These are phyloP conservation scores for Hemicentrotus pulcherrimus DNA, from an alignment of 35 echinoderm and acorn worm genomes.

Conservation along the genomic window DNA sequence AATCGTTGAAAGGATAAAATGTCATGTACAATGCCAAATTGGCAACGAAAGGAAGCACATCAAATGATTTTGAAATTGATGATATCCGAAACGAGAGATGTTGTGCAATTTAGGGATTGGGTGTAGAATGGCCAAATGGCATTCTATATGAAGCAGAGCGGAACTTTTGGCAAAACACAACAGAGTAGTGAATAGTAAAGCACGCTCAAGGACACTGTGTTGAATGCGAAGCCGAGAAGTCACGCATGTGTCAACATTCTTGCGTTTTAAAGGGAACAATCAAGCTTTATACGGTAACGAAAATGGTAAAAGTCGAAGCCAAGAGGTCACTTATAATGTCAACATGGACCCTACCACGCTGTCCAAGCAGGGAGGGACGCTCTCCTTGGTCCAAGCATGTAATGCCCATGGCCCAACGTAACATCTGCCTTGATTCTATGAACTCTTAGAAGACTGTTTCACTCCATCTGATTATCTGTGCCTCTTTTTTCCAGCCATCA, in stretches of 20 bases:
- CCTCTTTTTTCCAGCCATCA: too few relatives aligned
- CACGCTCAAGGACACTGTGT: not conserved
- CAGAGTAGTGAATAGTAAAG: not conserved
- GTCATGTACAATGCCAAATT: not conserved
- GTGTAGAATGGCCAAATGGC: not conserved
- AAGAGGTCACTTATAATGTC: too few relatives aligned
- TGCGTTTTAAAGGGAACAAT: not conserved
- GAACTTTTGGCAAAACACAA: not conserved
- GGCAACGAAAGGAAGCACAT: not conserved
- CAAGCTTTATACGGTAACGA: too few relatives aligned
- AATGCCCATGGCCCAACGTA: too few relatives aligned
- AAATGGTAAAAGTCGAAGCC: too few relatives aligned
- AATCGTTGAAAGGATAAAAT: too few relatives aligned
- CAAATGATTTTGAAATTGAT: slow-evolving; percentile 5
- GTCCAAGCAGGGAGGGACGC: too few relatives aligned
- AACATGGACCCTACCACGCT: too few relatives aligned
- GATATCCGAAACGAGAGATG: not conserved
- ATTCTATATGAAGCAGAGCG: not conserved
- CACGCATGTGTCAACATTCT: slow-evolving; percentile 2
- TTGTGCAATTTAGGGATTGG: slow-evolving; percentile 11
- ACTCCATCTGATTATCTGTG: too few relatives aligned
- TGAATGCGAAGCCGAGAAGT: slow-evolving; percentile 9
- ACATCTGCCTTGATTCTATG: too few relatives aligned
- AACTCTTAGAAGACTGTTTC: too few relatives aligned
- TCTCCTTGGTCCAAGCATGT: too few relatives aligned